Percentiles rank a stretch among this genome's conserved stretches.
Evolutionary conservation across 2,888 invertebrate species (phyloP).

Genomic region (Lithophane socia): DNA sequence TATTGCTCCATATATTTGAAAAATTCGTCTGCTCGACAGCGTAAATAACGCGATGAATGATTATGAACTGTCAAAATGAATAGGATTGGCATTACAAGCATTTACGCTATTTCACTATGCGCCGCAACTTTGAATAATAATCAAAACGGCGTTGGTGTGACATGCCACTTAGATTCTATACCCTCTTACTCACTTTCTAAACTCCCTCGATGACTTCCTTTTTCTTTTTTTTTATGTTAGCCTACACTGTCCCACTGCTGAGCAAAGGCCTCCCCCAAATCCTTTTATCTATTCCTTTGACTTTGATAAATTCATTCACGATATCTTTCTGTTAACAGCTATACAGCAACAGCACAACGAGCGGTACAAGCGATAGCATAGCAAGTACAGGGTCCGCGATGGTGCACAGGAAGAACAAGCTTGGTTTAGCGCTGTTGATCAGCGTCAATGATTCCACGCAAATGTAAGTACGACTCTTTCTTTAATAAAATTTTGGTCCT

Average conservation of each 20-base stretch:
- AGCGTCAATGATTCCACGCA: constrained; percentile 82
- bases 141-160: no score
- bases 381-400: constrained; percentile 74
- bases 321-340: constrained; percentile 71
- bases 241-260: no score
- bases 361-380: constrained; percentile 83
- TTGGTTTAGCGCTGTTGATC: constrained; percentile 85
- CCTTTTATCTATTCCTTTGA: no score
- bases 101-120: neutral
- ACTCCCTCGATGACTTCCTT: neutral
- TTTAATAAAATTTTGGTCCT: neutral
- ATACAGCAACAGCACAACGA: constrained; percentile 83
- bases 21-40: no score
- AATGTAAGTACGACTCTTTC: constrained; percentile 76
- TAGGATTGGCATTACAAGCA: no score
- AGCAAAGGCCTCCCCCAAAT: no score
- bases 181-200: neutral
- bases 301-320: neutral
- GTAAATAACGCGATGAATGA: no score
- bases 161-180: no score
- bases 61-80: no score
- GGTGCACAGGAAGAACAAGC: constrained; percentile 78
- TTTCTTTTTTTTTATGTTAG: neutral
- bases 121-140: neutral
- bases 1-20: no score